Conservation (phyloP, 2,113 vertebrate genomes). For the Dasyurus viverrinus region DNA sequence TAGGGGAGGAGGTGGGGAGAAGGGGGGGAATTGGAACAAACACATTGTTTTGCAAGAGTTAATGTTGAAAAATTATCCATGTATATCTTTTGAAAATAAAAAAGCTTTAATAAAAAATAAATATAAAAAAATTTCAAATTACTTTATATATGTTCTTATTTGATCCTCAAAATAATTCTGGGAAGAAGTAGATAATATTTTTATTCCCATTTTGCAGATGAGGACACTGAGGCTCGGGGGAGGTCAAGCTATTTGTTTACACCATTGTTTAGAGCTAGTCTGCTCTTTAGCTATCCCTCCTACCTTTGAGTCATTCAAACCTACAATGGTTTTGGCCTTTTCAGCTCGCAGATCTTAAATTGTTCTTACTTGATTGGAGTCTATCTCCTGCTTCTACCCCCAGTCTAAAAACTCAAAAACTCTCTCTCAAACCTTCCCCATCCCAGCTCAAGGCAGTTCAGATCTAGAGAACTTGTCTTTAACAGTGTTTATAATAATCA, state of each 20-base stretch:
- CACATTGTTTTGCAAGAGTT: too few relatives aligned
- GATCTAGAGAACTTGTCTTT: too few relatives aligned
- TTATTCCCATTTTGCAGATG: background rate
- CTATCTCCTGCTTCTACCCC: background rate
- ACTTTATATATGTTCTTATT: background rate
- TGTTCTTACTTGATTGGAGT: background rate
- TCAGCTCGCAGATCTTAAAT: background rate
- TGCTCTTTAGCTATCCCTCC: background rate
- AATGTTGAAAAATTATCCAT: too few relatives aligned
- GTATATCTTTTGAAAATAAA: too few relatives aligned
- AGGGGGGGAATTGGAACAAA: too few relatives aligned
- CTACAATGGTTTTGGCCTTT: background rate
- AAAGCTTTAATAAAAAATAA: too few relatives aligned
- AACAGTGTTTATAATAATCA: too few relatives aligned
- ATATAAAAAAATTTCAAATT: background rate
- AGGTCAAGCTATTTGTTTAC: background rate
- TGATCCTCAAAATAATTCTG: background rate
- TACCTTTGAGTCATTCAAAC: background rate
- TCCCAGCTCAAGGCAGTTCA: too few relatives aligned
- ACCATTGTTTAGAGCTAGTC: background rate
- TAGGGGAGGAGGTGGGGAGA: too few relatives aligned
- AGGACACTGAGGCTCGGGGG: background rate
- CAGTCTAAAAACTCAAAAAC: too few relatives aligned
- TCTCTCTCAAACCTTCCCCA: too few relatives aligned
- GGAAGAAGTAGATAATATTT: background rate